Evolutionary conservation across 1,140 invertebrate species (phyloP), one percentile per base, ranked within the genome.

Genomic region (Thaumetopoea pityocampa): DNA sequence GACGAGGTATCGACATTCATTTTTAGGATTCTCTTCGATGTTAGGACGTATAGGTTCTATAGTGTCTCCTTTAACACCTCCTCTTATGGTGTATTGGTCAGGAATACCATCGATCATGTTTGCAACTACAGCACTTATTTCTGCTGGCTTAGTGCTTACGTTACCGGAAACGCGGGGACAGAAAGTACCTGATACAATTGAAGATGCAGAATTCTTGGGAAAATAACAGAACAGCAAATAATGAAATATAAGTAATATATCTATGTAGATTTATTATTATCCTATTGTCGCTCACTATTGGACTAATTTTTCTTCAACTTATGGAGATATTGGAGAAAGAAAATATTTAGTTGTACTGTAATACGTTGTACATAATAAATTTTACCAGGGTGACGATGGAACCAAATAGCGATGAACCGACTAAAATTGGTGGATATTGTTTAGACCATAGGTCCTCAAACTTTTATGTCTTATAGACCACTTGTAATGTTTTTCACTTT

Each of bases 11-110:
- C 79, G 91, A 10, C 89, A 91, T 52, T 90, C 90, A 9, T 74
- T 92, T 24, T 85, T 93, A 35, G 91, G 77, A 40, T 90, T 85
- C 50, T 92, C 91, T 51, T 93, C 92, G 7, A 93, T 92, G 87
- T 83, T 92, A 51, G 92, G 91, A n/a, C 84, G 92, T 35, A 85
- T 92, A 38, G 92, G 92, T 1, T 92, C 91, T 1, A 90, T 93
- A 66, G 54, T 92, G 17, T 89, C 92, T 9, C 92, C 92, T 52
- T 88, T 93, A 67, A 89, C 89, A 18, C 89, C 90, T 4, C 72
- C 77, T 1, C 52, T 81, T 1, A 71, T 70, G 58, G 54, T 59
- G 2, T 85, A 85, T 34, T 77, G 78, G 71, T 37, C 53, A 1
- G 72, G 70, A 1, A 77, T 92, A 32, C 91, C 92, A 1, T 79